Evolutionary conservation across 2,888 invertebrate species (phyloP), one percentile per base, ranked within the genome.

Genomic region (Lithodes maja): DNA sequence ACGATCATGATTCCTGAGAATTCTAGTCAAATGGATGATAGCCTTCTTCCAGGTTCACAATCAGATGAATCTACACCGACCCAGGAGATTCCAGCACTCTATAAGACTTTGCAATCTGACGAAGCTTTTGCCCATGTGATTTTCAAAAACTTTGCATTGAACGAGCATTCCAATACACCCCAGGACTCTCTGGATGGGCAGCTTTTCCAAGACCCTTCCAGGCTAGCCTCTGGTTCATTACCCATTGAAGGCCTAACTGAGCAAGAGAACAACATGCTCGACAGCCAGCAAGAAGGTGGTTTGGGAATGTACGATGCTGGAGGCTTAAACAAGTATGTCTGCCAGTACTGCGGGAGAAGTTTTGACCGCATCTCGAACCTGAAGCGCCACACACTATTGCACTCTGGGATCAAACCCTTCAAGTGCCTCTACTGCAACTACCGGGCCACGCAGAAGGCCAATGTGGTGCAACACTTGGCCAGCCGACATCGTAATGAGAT

Each of bases 401-500:
- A 90, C 88, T 87, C 88, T 5, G 90, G 90, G n/a, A 88, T 83
- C 68, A 90, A 90, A 33, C 90, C 90, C 5, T 90, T 90, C 71
- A 87, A 85, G 49, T 90, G 90, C 80, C 75, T 90, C n/a, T 90
- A 88, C 79, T 90, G 90, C 71, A 87, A 83, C 69, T 90, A 90
- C 78, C 79, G 88, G 1, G 90, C 90, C 33, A 87, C 88, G 1
- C 90, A 90, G 80, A 90, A 90, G 50, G 90, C 90, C n/a, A 90
- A 90, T 69, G 90, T 90, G 3, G 90, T 90, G 54, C 90, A 90
- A 71, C 90, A 90, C 78, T 79, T 90, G n/a, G 87, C 87, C n/a
- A 88, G 87, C 55, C 69, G 88, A 61, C 90, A 90, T 61, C 85
- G 84, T 7, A 75, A 88, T 7, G 83, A 90, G 55, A 90, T 90